Percentiles rank a stretch among this genome's conserved stretches.
Evolutionary conservation across 2,888 invertebrate species (phyloP).

Genomic region (Acanthosepion esculentum): DNA sequence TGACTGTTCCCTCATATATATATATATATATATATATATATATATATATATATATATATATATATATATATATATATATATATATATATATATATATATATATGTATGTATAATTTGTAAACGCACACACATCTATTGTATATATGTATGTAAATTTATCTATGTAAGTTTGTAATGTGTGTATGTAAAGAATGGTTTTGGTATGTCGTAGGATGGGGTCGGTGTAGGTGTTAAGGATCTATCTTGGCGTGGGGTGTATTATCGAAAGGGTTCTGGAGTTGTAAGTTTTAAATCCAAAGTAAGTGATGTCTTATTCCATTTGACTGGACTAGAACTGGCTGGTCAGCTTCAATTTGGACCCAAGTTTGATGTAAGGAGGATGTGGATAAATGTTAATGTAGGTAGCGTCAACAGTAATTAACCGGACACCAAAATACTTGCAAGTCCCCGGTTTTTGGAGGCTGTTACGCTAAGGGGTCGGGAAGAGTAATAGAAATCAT

Average conservation of each 20-base stretch:
- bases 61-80: neutral
- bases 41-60: neutral
- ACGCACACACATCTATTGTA: neutral
- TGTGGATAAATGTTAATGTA: neutral
- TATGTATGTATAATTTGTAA: neutral
- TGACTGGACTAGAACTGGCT: neutral
- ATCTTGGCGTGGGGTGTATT: slow-evolving; percentile 3
- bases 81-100: neutral
- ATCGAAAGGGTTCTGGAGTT: neutral
- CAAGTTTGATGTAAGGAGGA: neutral
- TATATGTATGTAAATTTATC: neutral
- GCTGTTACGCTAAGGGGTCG: neutral
- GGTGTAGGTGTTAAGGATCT: neutral
- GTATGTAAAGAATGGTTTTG: neutral
- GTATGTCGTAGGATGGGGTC: neutral
- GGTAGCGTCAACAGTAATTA: neutral
- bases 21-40: neutral
- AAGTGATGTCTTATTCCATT: slow-evolving; percentile 33
- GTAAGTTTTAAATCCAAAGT: neutral
- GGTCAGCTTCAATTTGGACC: slow-evolving; percentile 21
- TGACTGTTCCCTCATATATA: neutral
- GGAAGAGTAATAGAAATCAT: neutral
- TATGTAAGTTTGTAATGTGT: neutral
- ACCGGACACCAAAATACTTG: neutral
- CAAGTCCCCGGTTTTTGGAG: slow-evolving; percentile 2